Conservation (phyloP, 92 coral and sea anemone species). For the Porites evermanni region DNA sequence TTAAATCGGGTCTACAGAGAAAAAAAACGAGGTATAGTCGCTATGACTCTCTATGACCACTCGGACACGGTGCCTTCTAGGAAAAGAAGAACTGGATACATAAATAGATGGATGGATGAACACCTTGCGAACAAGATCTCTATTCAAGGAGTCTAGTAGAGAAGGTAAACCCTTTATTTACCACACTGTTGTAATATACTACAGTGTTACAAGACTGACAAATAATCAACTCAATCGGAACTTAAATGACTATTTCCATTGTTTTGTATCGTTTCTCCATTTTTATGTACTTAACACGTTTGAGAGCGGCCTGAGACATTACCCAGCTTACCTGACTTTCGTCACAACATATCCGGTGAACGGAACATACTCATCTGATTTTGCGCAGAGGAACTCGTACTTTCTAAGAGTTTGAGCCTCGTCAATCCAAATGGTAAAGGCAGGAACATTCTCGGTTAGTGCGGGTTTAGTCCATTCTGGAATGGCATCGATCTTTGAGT, state of each 20-base stretch:
- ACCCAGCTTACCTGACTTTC: constrained; percentile 71
- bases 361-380: constrained; percentile 83
- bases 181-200: no score
- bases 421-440: constrained; percentile 83
- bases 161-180: no score
- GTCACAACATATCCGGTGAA: constrained; percentile 59
- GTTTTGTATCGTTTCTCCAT: not conserved
- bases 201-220: not conserved
- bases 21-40: no score
- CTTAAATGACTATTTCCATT: not conserved
- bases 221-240: not conserved
- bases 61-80: no score
- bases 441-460: constrained; percentile 81
- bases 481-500: constrained; percentile 67
- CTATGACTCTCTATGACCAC: no score
- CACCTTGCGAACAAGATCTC: not conserved
- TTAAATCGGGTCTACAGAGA: no score
- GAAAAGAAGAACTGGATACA: not conserved
- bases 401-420: constrained; percentile 61
- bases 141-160: no score
- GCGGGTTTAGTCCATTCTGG: constrained; percentile 85
- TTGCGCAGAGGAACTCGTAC: constrained; percentile 86
- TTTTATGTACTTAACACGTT: no score
- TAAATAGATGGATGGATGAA: not conserved
- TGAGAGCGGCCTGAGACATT: no score